Base-by-base conservation (phyloP, 2,797 vertebrate genomes). In the Sandelia bainsii region DNA sequence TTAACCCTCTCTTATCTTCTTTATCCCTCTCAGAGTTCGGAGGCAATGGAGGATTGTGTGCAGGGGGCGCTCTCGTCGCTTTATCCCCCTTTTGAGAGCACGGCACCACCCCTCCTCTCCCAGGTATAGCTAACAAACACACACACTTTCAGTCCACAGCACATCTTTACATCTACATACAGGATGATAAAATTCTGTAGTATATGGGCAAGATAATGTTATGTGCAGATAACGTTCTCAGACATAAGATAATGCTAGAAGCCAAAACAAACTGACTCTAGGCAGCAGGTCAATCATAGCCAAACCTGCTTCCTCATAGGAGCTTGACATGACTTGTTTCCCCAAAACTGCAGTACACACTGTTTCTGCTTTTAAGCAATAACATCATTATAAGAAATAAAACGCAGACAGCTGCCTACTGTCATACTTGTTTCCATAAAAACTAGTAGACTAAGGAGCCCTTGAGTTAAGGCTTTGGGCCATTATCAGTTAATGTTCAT, bases 41-140 rank as follows among this genome's bases (percentile, higher is more conserved):
- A 97, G 89, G 96, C 96, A 1, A 96, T 98, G 91, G 97, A 98
- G 87, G 97, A 97, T 81, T 98, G 96, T 60, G 96, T 98, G 39
- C 96, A 98, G 93, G 96, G 96, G 92, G 96, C 96, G 1, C 94
- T 98, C 2, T 96, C 97, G 0, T 96, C 96, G 6, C 94, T 98
- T 56, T 98, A 98, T 60, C 97, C 97, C 14, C 97, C 97, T 0
- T 98, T 98, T 27, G 96, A 97, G 90, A 96, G 95, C 68, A 98
- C 96, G 0, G 97, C 97, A 1, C 96, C 96, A 0, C 96, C 96
- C 3, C 93, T 98, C 46, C 93, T 98, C 70, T 96, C 96, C 60
- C 97, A 98, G 93, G 96, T 95, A 77, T 1, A 34, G 8, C 19
- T 5, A 69, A 22, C 16, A 3, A 19, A 1, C 53, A 53, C 10